Evolutionary conservation across 2,113 vertebrate genomes (phyloP), one percentile per base, ranked within the genome.

Genomic region (Hucho hucho): DNA sequence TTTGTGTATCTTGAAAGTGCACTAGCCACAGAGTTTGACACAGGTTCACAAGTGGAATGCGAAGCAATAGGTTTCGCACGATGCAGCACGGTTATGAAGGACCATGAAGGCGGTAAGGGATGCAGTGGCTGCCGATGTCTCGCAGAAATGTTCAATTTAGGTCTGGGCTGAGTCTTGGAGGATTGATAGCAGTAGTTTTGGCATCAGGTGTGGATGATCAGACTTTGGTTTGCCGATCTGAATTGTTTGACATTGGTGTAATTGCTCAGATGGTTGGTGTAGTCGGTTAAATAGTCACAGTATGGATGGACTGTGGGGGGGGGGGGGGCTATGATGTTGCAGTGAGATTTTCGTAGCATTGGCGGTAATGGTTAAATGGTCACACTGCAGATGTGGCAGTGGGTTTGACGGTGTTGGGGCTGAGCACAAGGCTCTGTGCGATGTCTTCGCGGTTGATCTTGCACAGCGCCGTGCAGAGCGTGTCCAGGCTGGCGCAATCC

Each of bases 331-430:
- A 6, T 13, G 22, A n/a, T 61, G 18, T 69, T 69, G 32, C 37
- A 69, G 37, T 24, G 18, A 67, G 14, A 67, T 47, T 14, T 29
- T 28, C 32, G 64, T 65, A 76, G 78, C 46, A 68, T 74, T 65
- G 46, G 26, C 43, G 43, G 70, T 66, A 76, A 46, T 76, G 75
- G 74, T 79, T 66, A 79, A 43, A 56, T 20, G 53, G 61, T 98
- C 94, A 99, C 80, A 98, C 96, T 0, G 95, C 94, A 14, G 97
- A 99, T 0, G 96, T 98, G 89, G 96, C 97, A 0, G 95, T 98
- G 28, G 96, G 95, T 73, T 96, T 93, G 1, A 77, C 83, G 20
- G 92, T 72, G 6, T 16, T 83, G 4, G 87, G 89, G 46, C 79
- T 82, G 4, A 87, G 95, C 83, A 90, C 89, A 83, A 98, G 89